Evolutionary conservation across 2,797 vertebrate species (phyloP).

Genomic region (Falco concolor): DNA sequence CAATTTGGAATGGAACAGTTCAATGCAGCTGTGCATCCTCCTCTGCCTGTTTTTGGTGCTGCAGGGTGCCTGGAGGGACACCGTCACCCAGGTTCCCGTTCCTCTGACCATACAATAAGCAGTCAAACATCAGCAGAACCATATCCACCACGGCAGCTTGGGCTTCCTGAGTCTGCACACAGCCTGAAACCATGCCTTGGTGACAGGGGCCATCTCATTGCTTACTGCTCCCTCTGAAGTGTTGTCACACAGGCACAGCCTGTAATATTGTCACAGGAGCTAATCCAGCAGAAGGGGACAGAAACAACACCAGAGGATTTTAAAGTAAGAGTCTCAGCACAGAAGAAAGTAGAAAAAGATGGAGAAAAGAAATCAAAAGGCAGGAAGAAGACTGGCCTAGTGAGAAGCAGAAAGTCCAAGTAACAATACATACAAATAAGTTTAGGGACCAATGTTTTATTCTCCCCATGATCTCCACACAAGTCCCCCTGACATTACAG

Average conservation of each 20-base stretch:
- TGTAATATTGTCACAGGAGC: not conserved
- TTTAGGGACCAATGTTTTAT: not conserved
- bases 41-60: not conserved
- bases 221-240: not conserved
- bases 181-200: not conserved
- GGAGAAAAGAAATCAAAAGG: not conserved
- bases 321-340: not conserved
- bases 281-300: not conserved
- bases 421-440: not conserved
- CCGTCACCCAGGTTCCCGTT: not conserved
- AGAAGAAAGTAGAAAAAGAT: not conserved
- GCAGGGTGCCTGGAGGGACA: not conserved
- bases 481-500: not conserved
- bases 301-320: not conserved
- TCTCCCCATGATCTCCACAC: not conserved
- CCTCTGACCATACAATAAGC: not conserved
- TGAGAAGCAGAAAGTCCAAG: not conserved
- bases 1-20: not conserved
- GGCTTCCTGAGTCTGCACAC: not conserved
- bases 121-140: not conserved
- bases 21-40: not conserved
- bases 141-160: rapidly evolving
- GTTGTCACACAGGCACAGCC: not conserved
- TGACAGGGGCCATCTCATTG: not conserved
- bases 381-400: not conserved